These are phyloP conservation scores for Micrasema longulum DNA, from an alignment of 1,140 invertebrate species.

Conservation along the genomic window DNA sequence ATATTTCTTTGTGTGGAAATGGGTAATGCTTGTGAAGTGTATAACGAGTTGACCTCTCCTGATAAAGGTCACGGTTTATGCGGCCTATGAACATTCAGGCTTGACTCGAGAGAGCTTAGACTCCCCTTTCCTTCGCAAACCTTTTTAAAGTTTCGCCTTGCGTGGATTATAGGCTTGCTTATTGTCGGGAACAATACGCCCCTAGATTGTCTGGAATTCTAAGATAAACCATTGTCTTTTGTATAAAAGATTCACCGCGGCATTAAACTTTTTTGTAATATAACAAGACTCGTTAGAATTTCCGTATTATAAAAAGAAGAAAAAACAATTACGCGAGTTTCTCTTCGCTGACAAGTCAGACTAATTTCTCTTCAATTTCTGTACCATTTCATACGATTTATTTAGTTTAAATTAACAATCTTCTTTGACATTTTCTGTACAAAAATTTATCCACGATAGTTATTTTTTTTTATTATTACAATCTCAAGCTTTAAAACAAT, in stretches of 20 bases:
- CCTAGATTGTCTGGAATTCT: slow-evolving; percentile 48
- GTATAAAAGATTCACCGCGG: slow-evolving; percentile 24
- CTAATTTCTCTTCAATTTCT: not conserved
- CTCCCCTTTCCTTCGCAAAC: slow-evolving; percentile 22
- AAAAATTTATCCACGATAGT: too few relatives aligned
- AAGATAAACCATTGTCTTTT: slow-evolving; percentile 24
- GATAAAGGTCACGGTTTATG: slow-evolving; percentile 30
- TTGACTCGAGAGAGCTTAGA: slow-evolving; percentile 43
- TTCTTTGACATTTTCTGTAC: too few relatives aligned
- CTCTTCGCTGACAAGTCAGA: not conserved
- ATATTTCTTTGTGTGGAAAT: too few relatives aligned
- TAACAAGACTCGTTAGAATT: slow-evolving; percentile 16
- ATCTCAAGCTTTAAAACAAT: too few relatives aligned
- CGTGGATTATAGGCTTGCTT: slow-evolving; percentile 48
- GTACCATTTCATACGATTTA: too few relatives aligned
- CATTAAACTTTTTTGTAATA: slow-evolving; percentile 9
- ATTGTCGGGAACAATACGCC: slow-evolving; percentile 52
- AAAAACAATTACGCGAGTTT: too few relatives aligned
- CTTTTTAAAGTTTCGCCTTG: slow-evolving; percentile 52
- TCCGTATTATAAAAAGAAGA: not conserved
- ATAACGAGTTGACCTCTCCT: slow-evolving; percentile 26
- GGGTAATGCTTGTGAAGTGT: not conserved
- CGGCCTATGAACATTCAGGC: slow-evolving; percentile 37
- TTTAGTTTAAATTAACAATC: too few relatives aligned
- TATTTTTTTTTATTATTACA: too few relatives aligned